Evolutionary conservation across 2,797 vertebrate genomes (phyloP).

Genomic region (Melanotaenia maccullochi): DNA sequence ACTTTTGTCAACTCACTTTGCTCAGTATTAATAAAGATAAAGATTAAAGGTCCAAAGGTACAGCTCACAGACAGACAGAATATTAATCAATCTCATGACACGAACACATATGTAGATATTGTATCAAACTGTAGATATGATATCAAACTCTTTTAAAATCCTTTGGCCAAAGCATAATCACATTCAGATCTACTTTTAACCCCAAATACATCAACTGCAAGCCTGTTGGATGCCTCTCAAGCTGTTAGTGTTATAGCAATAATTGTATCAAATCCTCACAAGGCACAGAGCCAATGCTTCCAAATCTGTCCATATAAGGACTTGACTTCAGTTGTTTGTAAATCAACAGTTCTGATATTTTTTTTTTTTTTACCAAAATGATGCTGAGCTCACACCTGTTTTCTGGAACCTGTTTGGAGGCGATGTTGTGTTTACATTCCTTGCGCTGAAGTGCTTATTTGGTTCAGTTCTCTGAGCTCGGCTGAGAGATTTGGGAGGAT

Average conservation of each 20-base stretch:
- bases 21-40: background rate
- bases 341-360: constrained; percentile 56
- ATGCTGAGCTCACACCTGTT: constrained; percentile 78
- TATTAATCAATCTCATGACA: background rate
- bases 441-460: constrained; percentile 78
- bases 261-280: constrained; percentile 28
- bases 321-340: constrained; percentile 66
- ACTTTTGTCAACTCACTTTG: background rate
- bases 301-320: constrained; percentile 73
- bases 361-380: constrained; percentile 12
- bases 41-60: background rate
- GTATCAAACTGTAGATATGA: background rate
- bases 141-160: background rate
- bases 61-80: background rate
- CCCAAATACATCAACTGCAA: constrained; percentile 12
- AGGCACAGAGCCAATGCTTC: constrained; percentile 21
- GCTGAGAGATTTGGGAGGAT: constrained; percentile 68
- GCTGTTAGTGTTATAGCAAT: constrained; percentile 31
- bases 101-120: background rate
- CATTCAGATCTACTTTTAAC: background rate
- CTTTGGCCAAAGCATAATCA: background rate
- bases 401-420: constrained; percentile 72
- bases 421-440: constrained; percentile 77
- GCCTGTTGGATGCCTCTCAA: constrained; percentile 3
- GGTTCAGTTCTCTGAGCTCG: constrained; percentile 70